phyloP scores from a whole-genome alignment of 2,797 vertebrate genomes.

The Linurgus olivaceus region DNA sequence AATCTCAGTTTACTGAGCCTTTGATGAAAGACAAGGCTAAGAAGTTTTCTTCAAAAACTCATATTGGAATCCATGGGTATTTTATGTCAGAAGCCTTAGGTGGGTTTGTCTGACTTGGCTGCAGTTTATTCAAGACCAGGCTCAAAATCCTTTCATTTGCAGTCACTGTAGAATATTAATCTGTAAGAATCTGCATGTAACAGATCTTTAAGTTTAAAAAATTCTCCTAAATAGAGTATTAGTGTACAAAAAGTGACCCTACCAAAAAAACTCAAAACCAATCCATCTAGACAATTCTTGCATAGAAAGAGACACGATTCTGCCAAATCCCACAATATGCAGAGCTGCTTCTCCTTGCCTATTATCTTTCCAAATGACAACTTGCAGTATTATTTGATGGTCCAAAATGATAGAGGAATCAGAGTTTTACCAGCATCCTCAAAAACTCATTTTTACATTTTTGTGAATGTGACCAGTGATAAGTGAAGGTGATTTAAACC shows the following conservation, averaged over 20 bases:
- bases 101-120: background rate
- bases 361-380: background rate
- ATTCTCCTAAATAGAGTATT: background rate
- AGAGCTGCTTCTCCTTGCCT: background rate
- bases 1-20: background rate
- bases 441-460: background rate
- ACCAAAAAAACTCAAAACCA: background rate
- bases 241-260: background rate
- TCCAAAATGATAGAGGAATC: background rate
- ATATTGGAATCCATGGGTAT: background rate
- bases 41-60: background rate
- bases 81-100: background rate
- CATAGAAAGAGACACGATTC: background rate
- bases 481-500: background rate
- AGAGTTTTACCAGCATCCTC: background rate
- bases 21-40: background rate
- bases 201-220: background rate
- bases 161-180: background rate
- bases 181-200: background rate
- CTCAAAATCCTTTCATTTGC: background rate
- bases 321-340: background rate
- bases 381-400: background rate
- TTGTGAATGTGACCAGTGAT: too few relatives aligned
- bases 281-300: background rate
- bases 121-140: background rate